Conservation (phyloP, 2,797 vertebrate genomes). For the Intellagama lesueurii region DNA sequence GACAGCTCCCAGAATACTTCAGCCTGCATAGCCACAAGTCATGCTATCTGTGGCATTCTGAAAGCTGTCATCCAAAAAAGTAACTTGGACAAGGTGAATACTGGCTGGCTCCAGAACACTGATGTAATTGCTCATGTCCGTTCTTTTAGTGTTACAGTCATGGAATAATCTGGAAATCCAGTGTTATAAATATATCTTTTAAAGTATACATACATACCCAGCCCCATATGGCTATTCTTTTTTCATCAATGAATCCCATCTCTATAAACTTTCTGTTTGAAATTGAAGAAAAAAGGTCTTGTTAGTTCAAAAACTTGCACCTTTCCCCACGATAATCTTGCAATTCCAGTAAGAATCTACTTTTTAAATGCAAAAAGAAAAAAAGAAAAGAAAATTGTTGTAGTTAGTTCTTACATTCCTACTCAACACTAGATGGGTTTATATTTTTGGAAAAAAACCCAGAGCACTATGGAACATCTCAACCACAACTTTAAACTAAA, state of each 20-base stretch:
- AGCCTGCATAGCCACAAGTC: too few species aligned
- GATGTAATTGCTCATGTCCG: neutral
- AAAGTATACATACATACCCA: slow-evolving; percentile 83
- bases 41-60: too few species aligned
- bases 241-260: slow-evolving; percentile 86
- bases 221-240: slow-evolving; percentile 85
- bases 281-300: slow-evolving; percentile 48
- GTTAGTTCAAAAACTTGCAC: slow-evolving; percentile 16
- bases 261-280: slow-evolving; percentile 84
- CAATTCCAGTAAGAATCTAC: neutral
- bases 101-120: neutral
- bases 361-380: neutral
- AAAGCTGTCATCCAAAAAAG: too few species aligned
- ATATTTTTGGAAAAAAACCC: neutral
- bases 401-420: neutral
- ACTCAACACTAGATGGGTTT: neutral
- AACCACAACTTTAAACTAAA: neutral
- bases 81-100: neutral
- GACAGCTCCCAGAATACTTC: too few species aligned
- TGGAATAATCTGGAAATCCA: neutral
- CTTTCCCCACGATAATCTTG: neutral
- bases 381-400: neutral
- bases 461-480: neutral
- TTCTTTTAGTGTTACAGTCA: neutral
- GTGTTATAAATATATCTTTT: neutral